These are phyloP conservation scores for Aptenodytes forsteri DNA, from an alignment of 2,113 vertebrate species.

Conservation along the genomic window DNA sequence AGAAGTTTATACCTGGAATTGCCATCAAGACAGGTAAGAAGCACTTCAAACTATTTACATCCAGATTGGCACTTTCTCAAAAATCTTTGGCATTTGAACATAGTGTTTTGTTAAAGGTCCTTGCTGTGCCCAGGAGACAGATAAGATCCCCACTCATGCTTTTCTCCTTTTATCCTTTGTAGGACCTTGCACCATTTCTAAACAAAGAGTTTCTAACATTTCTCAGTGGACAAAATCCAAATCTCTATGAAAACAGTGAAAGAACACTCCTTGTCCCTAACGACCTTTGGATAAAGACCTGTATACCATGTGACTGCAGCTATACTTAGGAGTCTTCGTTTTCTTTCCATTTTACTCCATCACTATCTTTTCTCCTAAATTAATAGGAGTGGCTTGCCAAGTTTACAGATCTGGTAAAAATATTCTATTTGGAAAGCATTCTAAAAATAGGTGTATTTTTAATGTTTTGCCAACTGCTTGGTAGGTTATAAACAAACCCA, in stretches of 20 bases:
- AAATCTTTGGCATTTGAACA: not conserved
- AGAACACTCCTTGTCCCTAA: not conserved
- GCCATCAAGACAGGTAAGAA: not conserved
- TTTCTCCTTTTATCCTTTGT: not conserved
- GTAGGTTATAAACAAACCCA: not conserved
- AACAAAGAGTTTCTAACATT: not conserved
- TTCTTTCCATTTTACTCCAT: not conserved
- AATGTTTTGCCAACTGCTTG: not conserved
- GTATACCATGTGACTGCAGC: not conserved
- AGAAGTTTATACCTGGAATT: not conserved
- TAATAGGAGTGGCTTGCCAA: not conserved
- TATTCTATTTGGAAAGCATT: not conserved
- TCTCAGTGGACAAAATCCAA: not conserved
- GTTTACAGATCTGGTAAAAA: not conserved
- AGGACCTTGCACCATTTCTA: not conserved
- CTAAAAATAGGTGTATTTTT: not conserved
- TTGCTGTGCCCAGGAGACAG: not conserved
- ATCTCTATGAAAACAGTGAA: not conserved
- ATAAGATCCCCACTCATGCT: not conserved
- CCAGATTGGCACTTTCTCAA: not conserved
- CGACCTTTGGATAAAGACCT: not conserved
- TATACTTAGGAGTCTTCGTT: not conserved
- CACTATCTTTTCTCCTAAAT: not conserved
- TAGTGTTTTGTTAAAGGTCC: not conserved
- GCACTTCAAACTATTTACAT: not conserved